Base-by-base conservation (phyloP, 2,888 invertebrate species). In the Volucella bombylans region DNA sequence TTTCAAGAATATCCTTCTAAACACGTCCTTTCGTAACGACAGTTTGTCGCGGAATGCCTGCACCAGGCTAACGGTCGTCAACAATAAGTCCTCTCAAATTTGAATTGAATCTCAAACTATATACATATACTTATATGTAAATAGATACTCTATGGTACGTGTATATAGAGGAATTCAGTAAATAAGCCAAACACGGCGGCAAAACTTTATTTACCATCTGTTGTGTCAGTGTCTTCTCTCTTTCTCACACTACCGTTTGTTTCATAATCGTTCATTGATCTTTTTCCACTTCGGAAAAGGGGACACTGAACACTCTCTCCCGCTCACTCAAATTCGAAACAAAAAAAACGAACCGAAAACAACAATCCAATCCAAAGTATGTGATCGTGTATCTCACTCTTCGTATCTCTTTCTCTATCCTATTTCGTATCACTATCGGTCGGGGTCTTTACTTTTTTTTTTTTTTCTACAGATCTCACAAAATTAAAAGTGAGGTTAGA, bases 181-280 rank as follows among this genome's bases (percentile, higher is more conserved):
- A 57, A 79, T 82, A 82, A 82, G 55, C 10, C 62, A 14, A 18
- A 15, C 12, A 55, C 64, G 41, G 39, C 49, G 41, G 67, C 54
- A 79, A 45, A 69, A 18, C 38, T 69, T 43, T 81, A 85, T 81
- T 81, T 85, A 85, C 85, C 80, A 80, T 55, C 83, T 80, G 76
- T 62, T 69, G 31, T 31, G 61, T 31, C 64, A 23, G 31, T 55
- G 50, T 68, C 38, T 49, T 49, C 38, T 77, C 67, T 85, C 76
- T 72, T 64, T 85, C 85, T 77, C 85, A 81, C 85, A 69, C 79
- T 73, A 65, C 62, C 45, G 55, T 71, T 67, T 45, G 55, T 77
- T 76, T 85, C 81, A 83, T 85, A 85, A 85, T 85, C 85, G 85
- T 85, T 85, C 85, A 85, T 85, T 85, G 85, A 85, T 85, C 85